These are phyloP conservation scores for Calephelis nemesis DNA, from an alignment of 1,140 invertebrate species.

Conservation along the genomic window DNA sequence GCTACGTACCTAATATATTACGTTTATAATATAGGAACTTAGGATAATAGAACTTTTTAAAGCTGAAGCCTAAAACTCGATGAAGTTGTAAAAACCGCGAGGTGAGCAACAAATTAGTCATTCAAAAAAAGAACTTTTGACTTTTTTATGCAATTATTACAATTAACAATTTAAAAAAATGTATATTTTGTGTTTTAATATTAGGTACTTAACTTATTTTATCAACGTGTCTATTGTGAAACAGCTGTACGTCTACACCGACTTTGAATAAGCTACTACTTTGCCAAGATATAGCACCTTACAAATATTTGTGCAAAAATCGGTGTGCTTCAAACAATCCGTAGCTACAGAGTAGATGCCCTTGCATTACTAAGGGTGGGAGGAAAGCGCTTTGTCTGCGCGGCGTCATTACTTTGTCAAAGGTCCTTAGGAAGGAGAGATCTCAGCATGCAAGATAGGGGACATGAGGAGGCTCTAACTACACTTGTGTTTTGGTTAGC, in stretches of 20 bases:
- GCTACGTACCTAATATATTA: too few relatives aligned
- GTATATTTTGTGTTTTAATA: too few relatives aligned
- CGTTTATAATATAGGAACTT: too few relatives aligned
- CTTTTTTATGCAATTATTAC: too few relatives aligned
- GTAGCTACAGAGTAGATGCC: conserved; percentile 1
- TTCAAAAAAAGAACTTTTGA: too few relatives aligned
- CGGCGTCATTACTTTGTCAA: conserved; percentile 57
- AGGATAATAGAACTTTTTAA: too few relatives aligned
- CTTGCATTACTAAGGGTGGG: conserved; percentile 17
- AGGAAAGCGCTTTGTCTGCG: conserved; percentile 38
- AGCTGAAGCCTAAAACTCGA: too few relatives aligned
- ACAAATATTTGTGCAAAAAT: conserved; percentile 18
- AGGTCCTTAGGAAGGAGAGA: conserved; percentile 43
- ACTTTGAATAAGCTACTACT: neutral
- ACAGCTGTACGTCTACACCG: neutral
- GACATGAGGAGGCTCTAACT: conserved; percentile 8
- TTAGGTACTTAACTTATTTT: too few relatives aligned
- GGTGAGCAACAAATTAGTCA: too few relatives aligned
- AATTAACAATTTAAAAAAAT: too few relatives aligned
- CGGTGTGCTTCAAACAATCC: conserved; percentile 20
- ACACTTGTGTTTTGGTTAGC: conserved; percentile 19
- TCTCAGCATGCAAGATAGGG: conserved; percentile 17
- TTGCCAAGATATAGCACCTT: neutral
- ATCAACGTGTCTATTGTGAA: too few relatives aligned
- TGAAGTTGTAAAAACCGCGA: too few relatives aligned